Percentiles rank a stretch among this genome's conserved stretches.
Conservation (phyloP, 2,797 vertebrate genomes). For the Chrysocyon brachyurus region DNA sequence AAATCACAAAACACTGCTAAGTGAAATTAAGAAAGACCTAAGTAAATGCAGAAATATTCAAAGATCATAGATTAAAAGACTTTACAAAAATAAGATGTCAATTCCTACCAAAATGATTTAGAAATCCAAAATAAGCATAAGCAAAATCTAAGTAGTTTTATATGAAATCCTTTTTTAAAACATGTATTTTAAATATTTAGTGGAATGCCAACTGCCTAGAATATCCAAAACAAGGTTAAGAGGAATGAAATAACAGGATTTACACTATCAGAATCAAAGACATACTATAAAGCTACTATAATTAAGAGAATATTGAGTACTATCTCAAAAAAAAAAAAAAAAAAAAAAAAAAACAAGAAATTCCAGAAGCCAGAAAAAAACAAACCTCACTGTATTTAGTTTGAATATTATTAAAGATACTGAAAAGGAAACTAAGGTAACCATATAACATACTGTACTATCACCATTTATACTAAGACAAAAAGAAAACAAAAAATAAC, state of each 20-base stretch:
- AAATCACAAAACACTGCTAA: not conserved
- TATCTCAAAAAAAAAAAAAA: not conserved
- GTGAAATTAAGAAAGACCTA: not conserved
- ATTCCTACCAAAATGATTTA: not conserved
- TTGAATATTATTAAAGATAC: not conserved
- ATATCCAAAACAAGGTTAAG: not conserved
- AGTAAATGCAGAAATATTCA: not conserved
- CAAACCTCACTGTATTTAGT: not conserved
- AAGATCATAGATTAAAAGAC: not conserved
- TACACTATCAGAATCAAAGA: not conserved
- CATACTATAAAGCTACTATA: not conserved
- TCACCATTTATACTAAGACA: not conserved
- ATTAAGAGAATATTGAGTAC: not conserved
- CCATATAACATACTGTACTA: not conserved
- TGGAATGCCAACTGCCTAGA: not conserved
- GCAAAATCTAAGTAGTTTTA: not conserved
- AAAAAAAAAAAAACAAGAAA: not conserved
- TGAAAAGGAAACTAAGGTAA: not conserved
- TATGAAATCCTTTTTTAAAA: not conserved
- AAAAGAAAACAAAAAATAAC: not conserved
- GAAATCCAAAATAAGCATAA: not conserved
- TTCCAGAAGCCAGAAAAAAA: not conserved
- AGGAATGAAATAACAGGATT: not conserved
- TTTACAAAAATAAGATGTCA: not conserved
- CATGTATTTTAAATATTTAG: not conserved